These are phyloP conservation scores for Teleiodes luculella DNA, from an alignment of 2,888 invertebrate species.

Conservation along the genomic window DNA sequence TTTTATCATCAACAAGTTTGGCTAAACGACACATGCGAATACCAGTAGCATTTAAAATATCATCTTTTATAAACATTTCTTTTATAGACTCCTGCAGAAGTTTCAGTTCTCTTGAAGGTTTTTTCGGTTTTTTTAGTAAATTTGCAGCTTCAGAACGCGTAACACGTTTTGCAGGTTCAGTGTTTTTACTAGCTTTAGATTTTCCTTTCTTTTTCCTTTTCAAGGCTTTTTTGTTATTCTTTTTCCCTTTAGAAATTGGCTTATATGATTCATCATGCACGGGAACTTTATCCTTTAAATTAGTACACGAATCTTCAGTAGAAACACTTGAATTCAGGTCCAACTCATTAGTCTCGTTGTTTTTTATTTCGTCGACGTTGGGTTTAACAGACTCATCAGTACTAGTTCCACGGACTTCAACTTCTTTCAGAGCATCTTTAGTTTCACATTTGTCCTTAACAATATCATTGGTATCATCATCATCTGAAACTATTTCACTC, in stretches of 20 bases:
- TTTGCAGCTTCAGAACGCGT: conserved; percentile 35
- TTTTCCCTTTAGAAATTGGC: background rate
- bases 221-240: background rate
- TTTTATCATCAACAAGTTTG: conserved; percentile 66
- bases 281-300: background rate
- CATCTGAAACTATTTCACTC: conserved; percentile 76
- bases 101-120: conserved; percentile 73
- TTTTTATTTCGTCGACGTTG: background rate
- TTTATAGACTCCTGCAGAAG: conserved; percentile 83
- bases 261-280: background rate
- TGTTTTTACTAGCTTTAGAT: background rate
- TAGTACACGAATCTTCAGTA: background rate
- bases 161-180: conserved; percentile 28
- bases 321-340: background rate
- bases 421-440: background rate
- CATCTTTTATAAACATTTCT: conserved; percentile 83
- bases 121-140: conserved; percentile 35
- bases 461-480: conserved; percentile 46
- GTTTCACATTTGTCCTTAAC: background rate
- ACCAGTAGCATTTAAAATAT: conserved; percentile 79
- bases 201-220: conserved; percentile 10
- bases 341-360: background rate
- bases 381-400: background rate
- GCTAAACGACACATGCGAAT: conserved; percentile 81
- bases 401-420: background rate